A percentile compares a stretch with the other conserved stretches of the same genome.
Conservation (phyloP, 2,888 invertebrate genomes). For the Abrostola triplasia region DNA sequence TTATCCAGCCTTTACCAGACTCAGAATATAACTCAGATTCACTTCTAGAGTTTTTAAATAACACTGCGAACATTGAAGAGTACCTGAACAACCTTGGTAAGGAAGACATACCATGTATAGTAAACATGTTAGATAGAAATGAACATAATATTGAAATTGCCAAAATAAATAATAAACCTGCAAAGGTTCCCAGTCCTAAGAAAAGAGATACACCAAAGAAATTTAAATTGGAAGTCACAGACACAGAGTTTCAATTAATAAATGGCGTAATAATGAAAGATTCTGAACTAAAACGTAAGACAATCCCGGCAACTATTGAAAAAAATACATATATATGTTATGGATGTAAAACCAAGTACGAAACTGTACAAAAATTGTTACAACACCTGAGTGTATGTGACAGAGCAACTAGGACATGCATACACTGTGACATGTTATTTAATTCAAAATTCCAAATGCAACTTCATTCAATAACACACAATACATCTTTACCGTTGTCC, state of each 20-base stretch:
- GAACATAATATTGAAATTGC: constrained; percentile 66
- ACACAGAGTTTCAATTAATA: constrained; percentile 78
- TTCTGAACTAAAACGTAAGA: constrained; percentile 64
- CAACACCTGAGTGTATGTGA: constrained; percentile 81
- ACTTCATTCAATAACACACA: constrained; percentile 74
- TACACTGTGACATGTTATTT: constrained; percentile 75
- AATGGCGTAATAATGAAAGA: constrained; percentile 77
- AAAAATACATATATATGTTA: constrained; percentile 71
- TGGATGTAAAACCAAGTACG: constrained; percentile 76
- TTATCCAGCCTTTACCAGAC: constrained; percentile 81
- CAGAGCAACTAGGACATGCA: constrained; percentile 73
- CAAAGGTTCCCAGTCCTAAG: constrained; percentile 74
- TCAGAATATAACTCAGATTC: constrained; percentile 86
- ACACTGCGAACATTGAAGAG: constrained; percentile 83
- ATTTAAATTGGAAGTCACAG: constrained; percentile 71
- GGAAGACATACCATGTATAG: constrained; percentile 83
- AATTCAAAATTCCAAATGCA: constrained; percentile 80
- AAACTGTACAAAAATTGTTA: constrained; percentile 72
- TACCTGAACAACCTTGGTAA: constrained; percentile 82
- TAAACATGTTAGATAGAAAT: constrained; percentile 80
- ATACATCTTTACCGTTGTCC: constrained; percentile 54
- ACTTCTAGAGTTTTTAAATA: constrained; percentile 82
- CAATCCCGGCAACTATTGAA: constrained; percentile 47
- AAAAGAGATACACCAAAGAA: constrained; percentile 70
- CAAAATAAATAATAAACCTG: constrained; percentile 63